Conservation (phyloP, 2,797 vertebrate genomes). For the Chaunax sp. region DNA sequence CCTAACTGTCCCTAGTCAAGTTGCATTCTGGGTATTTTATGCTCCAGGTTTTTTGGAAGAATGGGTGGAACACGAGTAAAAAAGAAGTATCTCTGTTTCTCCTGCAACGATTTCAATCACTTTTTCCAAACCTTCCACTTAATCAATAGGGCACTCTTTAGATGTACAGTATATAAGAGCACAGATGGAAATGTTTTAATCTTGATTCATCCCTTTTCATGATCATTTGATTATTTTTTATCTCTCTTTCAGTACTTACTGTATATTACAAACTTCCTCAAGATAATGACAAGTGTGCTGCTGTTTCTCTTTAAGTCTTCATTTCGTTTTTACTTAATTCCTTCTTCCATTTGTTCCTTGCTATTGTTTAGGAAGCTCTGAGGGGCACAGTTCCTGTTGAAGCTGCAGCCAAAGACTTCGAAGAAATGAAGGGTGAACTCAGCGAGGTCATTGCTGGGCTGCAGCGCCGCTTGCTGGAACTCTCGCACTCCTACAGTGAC, state of each 20-base stretch:
- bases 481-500: conserved; percentile 92
- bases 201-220: too few species aligned
- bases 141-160: too few species aligned
- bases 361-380: conserved; percentile 84
- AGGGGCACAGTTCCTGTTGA: conserved; percentile 85
- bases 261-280: neutral
- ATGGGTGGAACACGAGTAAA: neutral
- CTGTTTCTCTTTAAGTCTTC: neutral
- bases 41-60: neutral
- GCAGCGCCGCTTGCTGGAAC: conserved; percentile 89
- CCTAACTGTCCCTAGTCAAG: too few species aligned
- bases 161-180: too few species aligned
- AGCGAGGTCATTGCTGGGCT: conserved; percentile 87
- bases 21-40: neutral
- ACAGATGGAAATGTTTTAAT: neutral
- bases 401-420: conserved; percentile 86
- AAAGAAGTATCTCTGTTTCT: too few species aligned
- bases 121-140: too few species aligned
- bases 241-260: neutral
- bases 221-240: neutral
- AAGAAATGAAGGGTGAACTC: conserved; percentile 87
- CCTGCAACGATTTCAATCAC: neutral
- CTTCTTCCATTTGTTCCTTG: neutral
- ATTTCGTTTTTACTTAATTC: neutral
- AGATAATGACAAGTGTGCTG: too few species aligned